phyloP scores from a whole-genome alignment of 2,888 invertebrate genomes.

The Nymphalis c-album region DNA sequence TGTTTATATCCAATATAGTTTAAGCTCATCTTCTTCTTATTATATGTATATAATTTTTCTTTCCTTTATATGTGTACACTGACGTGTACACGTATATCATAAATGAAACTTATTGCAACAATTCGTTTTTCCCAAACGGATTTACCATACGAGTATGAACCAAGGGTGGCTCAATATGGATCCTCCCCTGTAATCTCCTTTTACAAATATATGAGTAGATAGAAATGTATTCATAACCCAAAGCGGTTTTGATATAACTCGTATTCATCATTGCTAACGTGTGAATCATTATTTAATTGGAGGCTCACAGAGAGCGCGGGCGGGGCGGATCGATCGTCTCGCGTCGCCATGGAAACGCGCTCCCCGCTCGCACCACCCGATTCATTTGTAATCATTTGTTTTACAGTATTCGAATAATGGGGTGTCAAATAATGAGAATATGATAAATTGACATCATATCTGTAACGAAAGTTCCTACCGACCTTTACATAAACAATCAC shows the following conservation, averaged over 20 bases:
- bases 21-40: too few relatives aligned
- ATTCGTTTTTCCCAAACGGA: slow-evolving; percentile 1
- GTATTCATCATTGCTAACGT: slow-evolving; percentile 66
- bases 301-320: slow-evolving; percentile 55
- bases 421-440: slow-evolving; percentile 69
- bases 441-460: slow-evolving; percentile 62
- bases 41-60: too few relatives aligned
- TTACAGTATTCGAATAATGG: slow-evolving; percentile 75
- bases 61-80: too few relatives aligned
- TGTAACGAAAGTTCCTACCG: slow-evolving; percentile 18
- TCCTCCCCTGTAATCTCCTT: slow-evolving; percentile 7
- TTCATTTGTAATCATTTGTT: slow-evolving; percentile 82
- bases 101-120: background rate
- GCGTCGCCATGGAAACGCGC: slow-evolving; percentile 67
- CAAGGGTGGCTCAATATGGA: background rate
- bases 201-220: slow-evolving; percentile 15
- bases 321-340: slow-evolving; percentile 75
- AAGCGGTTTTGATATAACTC: slow-evolving; percentile 49
- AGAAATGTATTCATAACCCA: slow-evolving; percentile 40
- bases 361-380: slow-evolving; percentile 54
- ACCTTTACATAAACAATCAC: background rate
- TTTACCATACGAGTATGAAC: background rate
- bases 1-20: too few relatives aligned
- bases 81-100: too few relatives aligned
- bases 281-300: slow-evolving; percentile 79